Conservation (phyloP, 1,140 invertebrate species). For the Drosophila nannoptera region DNA sequence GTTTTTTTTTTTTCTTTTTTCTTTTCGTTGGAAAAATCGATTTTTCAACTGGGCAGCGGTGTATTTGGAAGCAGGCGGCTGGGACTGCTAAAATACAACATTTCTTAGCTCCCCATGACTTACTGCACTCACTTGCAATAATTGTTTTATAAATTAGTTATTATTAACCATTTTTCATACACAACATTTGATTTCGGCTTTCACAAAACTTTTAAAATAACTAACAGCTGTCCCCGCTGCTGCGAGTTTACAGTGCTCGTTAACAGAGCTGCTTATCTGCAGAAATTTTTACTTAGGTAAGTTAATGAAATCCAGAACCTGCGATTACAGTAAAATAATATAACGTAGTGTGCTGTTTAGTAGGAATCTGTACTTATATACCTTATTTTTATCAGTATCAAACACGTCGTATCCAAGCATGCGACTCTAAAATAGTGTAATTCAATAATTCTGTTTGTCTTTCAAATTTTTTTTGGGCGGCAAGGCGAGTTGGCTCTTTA, state of each 20-base stretch:
- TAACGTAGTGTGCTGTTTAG: too few relatives aligned
- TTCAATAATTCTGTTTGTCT: not conserved
- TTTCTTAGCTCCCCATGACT: conserved; percentile 20
- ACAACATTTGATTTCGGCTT: conserved; percentile 9
- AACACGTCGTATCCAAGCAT: not conserved
- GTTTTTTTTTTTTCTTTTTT: conserved; percentile 17
- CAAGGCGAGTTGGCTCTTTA: not conserved
- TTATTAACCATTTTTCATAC: conserved; percentile 1
- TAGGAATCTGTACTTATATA: not conserved
- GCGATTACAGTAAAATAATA: not conserved
- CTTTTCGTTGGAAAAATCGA: conserved; percentile 40
- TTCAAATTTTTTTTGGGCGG: not conserved
- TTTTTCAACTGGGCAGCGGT: conserved; percentile 29
- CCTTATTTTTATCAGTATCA: not conserved
- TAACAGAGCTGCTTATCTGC: not conserved
- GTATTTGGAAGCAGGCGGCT: conserved; percentile 10
- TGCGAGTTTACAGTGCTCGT: not conserved
- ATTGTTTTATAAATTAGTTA: not conserved
- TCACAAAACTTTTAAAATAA: conserved; percentile 1
- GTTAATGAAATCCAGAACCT: not conserved
- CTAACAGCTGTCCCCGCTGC: conserved; percentile 23
- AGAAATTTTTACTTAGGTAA: not conserved
- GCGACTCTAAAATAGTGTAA: not conserved
- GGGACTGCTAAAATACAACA: conserved; percentile 10
- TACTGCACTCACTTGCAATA: not conserved